Base-by-base conservation (phyloP, 64 coral and sea anemone species). In the Stichodactyla helianthus region DNA sequence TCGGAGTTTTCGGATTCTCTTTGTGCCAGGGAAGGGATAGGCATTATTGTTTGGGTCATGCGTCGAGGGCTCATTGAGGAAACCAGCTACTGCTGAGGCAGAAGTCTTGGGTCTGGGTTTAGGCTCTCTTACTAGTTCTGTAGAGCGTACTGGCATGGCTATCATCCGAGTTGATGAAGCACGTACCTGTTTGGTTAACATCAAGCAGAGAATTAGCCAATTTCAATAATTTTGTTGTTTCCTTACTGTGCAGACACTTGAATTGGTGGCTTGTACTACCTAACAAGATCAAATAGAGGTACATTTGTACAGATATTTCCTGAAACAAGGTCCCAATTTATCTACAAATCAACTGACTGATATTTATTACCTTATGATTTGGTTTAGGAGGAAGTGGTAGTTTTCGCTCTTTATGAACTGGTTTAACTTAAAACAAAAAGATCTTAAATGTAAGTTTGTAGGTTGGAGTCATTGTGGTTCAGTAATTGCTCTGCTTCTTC, bases 11-110 rank as follows among this genome's bases (percentile, higher is more conserved):
- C 90, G 86, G 53, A 92, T 89, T 62, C 67, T 82, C 18, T 19
- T 86, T 19, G 90, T 80, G 6, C 93, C 93, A 71, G 93, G 93
- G 71, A 92, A 95, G 20, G 93, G 93, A 79, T 95, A 95, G 8
- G 31, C n/a, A 12, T 56, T 22, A 2, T 59, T 35, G 26, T 50
- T 57, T 1, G 89, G 54, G 16, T 92, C 79, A 28, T 71, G 19
- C 35, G 77, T 23, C 8, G 79, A 28, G 6, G 88, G 44, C 19
- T 84, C 52, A 55, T 87, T 82, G 25, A 96, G 55, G 77, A 96
- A 96, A 17, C 91, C 94, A 86, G 26, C 65, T 50, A 53, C 71
- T 50, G 51, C 79, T 14, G 85, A 57, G 17, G 82, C n/a, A 44
- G 84, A 28, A 13, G 78, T 77, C n/a, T 55, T 88, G 10, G 77